Evolutionary conservation across 2,888 invertebrate genomes (phyloP), one percentile per base, ranked within the genome.

Genomic region (Drosophila gaucha): DNA sequence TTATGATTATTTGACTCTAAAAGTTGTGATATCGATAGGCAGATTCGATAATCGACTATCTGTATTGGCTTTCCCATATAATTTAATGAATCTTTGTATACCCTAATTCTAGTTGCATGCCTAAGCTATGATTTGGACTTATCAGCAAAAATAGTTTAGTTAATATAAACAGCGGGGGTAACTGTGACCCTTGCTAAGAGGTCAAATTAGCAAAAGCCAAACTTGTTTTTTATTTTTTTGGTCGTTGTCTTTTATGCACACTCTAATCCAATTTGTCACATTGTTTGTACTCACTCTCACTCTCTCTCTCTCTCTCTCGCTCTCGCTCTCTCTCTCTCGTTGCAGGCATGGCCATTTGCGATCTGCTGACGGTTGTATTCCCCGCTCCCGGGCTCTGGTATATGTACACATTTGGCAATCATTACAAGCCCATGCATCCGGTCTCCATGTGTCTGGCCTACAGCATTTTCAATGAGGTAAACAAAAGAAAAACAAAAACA

Each of bases 371-470:
- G 0, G 95, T 97, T 88, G 93, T 97, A 52, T 96, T 97, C 89
- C 97, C 97, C 0, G 95, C 97, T 0, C 97, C 97, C 0, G 97
- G 97, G 94, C 94, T 97, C 46, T 95, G 98, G 91, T 97, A 97
- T 90, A 96, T 97, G 95, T 97, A 97, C 92, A 96, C 97, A 1
- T 95, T 97, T 78, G 96, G 96, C 24, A 96, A 97, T 91, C 96
- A 97, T 90, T 95, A 95, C 91, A 96, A 96, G 88, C 96, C 95
- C 6, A 92, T 96, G 84, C 95, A 94, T 89, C 97, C 95, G 3
- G 94, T 94, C 6, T 93, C 94, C 70, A 95, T 95, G 65, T 97
- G 97, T 89, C 95, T 96, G 88, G 95, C 95, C 0, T 96, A 95
- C 94, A 94, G 94, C 86, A 93, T 94, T 88, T 96, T 97, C 94